These are phyloP conservation scores for Sympetrum striolatum DNA, from an alignment of 2,888 invertebrate genomes.

Conservation along the genomic window DNA sequence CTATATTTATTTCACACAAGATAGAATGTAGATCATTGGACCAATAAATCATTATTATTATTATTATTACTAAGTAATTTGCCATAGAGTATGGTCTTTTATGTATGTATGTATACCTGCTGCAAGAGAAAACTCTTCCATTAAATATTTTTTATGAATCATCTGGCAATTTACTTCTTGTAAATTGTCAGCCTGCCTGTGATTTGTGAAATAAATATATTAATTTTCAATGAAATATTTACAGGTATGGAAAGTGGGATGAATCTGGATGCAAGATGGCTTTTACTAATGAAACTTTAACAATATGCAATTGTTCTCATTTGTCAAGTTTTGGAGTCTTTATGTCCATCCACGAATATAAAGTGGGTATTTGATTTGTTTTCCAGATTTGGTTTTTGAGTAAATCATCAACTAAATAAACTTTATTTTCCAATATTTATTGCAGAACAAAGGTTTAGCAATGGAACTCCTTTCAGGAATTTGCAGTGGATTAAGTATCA, in stretches of 20 bases:
- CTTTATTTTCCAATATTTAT: neutral
- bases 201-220: too few relatives aligned
- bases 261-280: conserved; percentile 52
- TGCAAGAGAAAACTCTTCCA: too few relatives aligned
- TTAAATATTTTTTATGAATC: too few relatives aligned
- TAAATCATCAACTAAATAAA: too few relatives aligned
- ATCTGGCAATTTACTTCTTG: too few relatives aligned
- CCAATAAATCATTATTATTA: too few relatives aligned
- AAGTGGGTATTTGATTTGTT: conserved; percentile 50
- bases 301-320: conserved; percentile 57
- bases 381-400: neutral
- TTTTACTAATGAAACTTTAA: conserved; percentile 55
- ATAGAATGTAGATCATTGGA: too few relatives aligned
- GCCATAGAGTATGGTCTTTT: too few relatives aligned
- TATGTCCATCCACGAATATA: conserved; percentile 56
- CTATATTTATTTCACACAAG: too few relatives aligned
- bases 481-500: conserved; percentile 48
- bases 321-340: conserved; percentile 58
- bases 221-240: neutral
- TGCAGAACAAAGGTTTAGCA: conserved; percentile 50
- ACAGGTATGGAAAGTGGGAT: conserved; percentile 51
- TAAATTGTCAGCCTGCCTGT: too few relatives aligned
- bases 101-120: too few relatives aligned
- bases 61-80: too few relatives aligned
- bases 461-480: conserved; percentile 52